Evolutionary conservation across 2,888 invertebrate species (phyloP).

Genomic region (Mesoligia furuncula): DNA sequence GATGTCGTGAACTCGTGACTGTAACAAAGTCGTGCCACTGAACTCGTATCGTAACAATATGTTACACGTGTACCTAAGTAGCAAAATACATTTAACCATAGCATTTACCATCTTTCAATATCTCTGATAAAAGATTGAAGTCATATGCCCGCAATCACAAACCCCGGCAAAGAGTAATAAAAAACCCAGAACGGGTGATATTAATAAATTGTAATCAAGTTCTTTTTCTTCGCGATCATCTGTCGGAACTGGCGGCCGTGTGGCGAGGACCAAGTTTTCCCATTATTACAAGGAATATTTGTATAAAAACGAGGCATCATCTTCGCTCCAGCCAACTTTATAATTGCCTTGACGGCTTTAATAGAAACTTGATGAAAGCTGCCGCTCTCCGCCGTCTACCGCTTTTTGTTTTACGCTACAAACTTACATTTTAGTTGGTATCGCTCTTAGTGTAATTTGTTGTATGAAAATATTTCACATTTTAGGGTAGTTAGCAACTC

Average conservation of each 20-base stretch:
- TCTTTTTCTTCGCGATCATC: constrained; percentile 84
- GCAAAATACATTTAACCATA: not conserved
- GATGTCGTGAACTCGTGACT: not conserved
- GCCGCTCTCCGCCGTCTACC: constrained; percentile 77
- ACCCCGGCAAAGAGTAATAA: constrained; percentile 52
- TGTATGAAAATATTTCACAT: constrained; percentile 66
- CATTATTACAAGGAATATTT: constrained; percentile 87
- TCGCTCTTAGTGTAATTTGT: constrained; percentile 72
- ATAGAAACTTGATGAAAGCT: constrained; percentile 89
- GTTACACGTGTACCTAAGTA: not conserved
- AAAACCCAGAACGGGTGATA: constrained; percentile 62
- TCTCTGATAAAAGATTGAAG: constrained; percentile 15
- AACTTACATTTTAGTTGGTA: constrained; percentile 84
- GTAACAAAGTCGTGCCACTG: constrained; percentile 1
- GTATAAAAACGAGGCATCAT: constrained; percentile 86
- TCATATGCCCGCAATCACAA: constrained; percentile 12
- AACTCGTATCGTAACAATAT: not conserved
- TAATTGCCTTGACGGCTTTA: constrained; percentile 89
- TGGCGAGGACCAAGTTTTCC: constrained; percentile 85
- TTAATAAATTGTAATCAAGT: constrained; percentile 75
- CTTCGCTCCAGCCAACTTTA: constrained; percentile 82
- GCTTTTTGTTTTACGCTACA: constrained; percentile 82
- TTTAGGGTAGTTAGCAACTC: constrained; percentile 13
- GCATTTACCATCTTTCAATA: not conserved
- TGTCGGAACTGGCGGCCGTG: constrained; percentile 78